Evolutionary conservation across 2,113 vertebrate species (phyloP), one percentile per base, ranked within the genome.

Genomic region (Tragelaphus strepsiceros): DNA sequence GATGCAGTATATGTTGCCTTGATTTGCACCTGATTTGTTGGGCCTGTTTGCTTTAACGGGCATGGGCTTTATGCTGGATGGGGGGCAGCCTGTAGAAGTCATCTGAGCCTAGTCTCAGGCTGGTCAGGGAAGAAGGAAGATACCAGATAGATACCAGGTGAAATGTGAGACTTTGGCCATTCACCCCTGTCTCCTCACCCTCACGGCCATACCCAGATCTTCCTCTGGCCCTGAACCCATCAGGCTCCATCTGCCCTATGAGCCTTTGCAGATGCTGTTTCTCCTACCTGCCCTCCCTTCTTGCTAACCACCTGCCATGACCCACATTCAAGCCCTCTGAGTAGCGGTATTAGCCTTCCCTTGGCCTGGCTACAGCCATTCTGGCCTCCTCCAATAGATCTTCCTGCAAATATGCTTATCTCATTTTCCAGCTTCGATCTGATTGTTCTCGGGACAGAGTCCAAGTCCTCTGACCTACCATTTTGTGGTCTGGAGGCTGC

Each of bases 401-500:
- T 92, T 61, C 43, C 93, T 56, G 58, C 32, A 96, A 26, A 89
- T 51, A 11, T 7, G 58, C 83, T 87, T 94, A 84, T 39, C 83
- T 96, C 91, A 59, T 74, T 78, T 86, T 54, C 74, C 90, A 93
- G 89, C 94, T 71, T 30, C 43, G n/a, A 59, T 88, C 64, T n/a
- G 88, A 94, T 61, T 87, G 94, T 59, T 96, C 90, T 87, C 4
- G 17, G 97, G 90, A 96, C 77, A 13, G 53, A 74, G 58, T 59
- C 95, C 97, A 96, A 92, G 91, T 43, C 83, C 74, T 95, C 95
- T 74, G 78, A 82, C 78, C 77, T 53, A 77, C 77, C 92, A 54
- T 54, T 87, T 49, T 92, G 97, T 88, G 96, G 95, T 92, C 86
- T 90, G 97, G 87, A 91, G 30, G 28, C 87, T 62, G 39, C 87